Evolutionary conservation across 2,888 invertebrate species (phyloP).

Genomic region (Tachina lurida): DNA sequence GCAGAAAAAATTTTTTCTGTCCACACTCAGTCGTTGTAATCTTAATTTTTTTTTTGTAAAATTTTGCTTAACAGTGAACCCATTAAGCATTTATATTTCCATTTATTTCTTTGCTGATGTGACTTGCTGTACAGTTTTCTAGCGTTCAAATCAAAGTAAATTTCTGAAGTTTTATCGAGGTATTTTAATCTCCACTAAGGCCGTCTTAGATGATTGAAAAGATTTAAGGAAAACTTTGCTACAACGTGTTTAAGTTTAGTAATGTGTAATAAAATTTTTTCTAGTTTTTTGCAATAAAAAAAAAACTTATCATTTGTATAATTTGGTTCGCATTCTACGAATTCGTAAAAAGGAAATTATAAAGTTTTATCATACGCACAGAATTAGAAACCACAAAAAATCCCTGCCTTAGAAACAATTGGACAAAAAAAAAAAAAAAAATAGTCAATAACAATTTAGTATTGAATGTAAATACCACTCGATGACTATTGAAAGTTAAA

Average conservation of each 20-base stretch:
- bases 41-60: no score
- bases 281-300: background rate
- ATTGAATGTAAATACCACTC: background rate
- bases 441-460: conserved; percentile 1
- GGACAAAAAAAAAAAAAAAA: no score
- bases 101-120: no score
- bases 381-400: background rate
- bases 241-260: conserved; percentile 23
- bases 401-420: background rate
- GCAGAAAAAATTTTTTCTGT: no score
- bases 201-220: no score
- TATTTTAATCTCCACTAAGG: no score
- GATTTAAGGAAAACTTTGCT: conserved; percentile 22
- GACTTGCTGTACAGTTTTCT: no score
- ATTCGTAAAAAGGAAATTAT: conserved; percentile 19
- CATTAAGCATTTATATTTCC: no score
- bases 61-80: no score
- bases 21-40: no score
- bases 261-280: background rate
- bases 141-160: no score
- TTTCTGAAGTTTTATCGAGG: no score
- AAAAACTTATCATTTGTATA: conserved; percentile 31
- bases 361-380: conserved; percentile 8
- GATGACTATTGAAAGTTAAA: conserved; percentile 16
- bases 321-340: conserved; percentile 11